phyloP scores from a whole-genome alignment of 2,888 invertebrate genomes.

The Diadegma fenestrale region DNA sequence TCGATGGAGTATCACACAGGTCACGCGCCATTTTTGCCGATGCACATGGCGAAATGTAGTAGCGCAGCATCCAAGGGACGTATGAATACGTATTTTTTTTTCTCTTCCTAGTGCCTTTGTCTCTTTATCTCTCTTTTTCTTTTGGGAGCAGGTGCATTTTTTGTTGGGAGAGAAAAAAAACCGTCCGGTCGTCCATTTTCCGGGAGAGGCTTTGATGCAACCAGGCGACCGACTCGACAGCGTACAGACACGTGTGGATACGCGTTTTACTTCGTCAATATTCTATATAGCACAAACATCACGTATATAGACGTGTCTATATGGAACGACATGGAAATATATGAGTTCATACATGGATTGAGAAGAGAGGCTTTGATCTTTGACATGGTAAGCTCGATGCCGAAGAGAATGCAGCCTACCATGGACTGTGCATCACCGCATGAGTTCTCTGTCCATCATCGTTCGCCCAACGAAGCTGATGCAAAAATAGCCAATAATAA shows the following conservation, averaged over 20 bases:
- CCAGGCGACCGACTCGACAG: constrained; percentile 42
- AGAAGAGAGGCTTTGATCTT: constrained; percentile 69
- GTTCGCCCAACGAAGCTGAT: constrained; percentile 16
- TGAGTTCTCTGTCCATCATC: constrained; percentile 53
- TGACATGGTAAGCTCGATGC: constrained; percentile 49
- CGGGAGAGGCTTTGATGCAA: constrained; percentile 65
- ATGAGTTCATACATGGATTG: background rate
- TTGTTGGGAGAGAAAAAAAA: constrained; percentile 31
- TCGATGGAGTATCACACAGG: constrained; percentile 62
- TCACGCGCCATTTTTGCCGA: constrained; percentile 58
- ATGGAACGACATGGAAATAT: background rate
- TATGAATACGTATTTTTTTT: constrained; percentile 49
- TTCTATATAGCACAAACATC: background rate
- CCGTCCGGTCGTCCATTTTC: constrained; percentile 60
- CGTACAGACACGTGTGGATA: constrained; percentile 39
- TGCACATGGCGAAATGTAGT: constrained; percentile 41
- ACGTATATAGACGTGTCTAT: constrained; percentile 2
- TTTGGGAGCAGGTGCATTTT: constrained; percentile 16
- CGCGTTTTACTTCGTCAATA: constrained; percentile 63
- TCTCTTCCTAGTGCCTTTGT: constrained; percentile 27
- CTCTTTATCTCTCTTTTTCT: constrained; percentile 33
- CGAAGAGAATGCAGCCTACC: constrained; percentile 61
- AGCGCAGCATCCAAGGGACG: constrained; percentile 33
- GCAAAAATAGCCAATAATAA: constrained; percentile 22
- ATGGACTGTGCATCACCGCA: constrained; percentile 34